Evolutionary conservation across 2,797 vertebrate genomes (phyloP), one percentile per base, ranked within the genome.

Genomic region (Emys orbicularis): DNA sequence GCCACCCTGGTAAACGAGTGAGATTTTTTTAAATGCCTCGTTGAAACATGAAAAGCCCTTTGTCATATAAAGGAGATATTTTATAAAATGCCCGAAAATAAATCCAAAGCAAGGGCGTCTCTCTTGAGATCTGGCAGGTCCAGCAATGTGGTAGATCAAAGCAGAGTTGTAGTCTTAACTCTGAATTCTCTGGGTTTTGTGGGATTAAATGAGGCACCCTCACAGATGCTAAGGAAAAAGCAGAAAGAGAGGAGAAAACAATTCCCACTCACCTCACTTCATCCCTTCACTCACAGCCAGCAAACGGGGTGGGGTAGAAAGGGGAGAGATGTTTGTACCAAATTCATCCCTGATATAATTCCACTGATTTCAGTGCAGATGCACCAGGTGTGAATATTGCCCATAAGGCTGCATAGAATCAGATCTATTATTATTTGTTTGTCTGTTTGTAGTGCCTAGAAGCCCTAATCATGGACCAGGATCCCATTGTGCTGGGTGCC

Each of bases 11-110:
- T 92, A 85, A 94, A 93, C 34, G 92, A 93, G 87, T 52, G 81
- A 85, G 72, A 87, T 84, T 94, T 96, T 90, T 96, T 84, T 89
- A 94, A 90, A 79, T 88, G 92, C 81, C 79, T 31, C 8, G 3
- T 52, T 86, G 80, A 86, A 90, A 90, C 72, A 79, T 59, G 82
- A 84, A 90, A 84, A 84, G 3, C 23, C 18, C 44, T 90, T 90
- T 53, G 21, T 76, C 65, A 87, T 76, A 4, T 37, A 50, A 19
- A 12, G 47, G 87, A 90, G 84, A 54, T 77, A 79, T 65, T 79
- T 84, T 88, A n/a, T 50, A 52, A 79, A 29, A 47, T n/a, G 77
- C 49, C 49, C 12, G 56, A 83, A 81, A 89, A 89, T 31, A 81
- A 87, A 87, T 84, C 50, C 81, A 74, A 85, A 1, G 84, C 81